Evolutionary conservation across 2,888 invertebrate genomes (phyloP), one percentile per base, ranked within the genome.

Genomic region (Deilephila elpenor): DNA sequence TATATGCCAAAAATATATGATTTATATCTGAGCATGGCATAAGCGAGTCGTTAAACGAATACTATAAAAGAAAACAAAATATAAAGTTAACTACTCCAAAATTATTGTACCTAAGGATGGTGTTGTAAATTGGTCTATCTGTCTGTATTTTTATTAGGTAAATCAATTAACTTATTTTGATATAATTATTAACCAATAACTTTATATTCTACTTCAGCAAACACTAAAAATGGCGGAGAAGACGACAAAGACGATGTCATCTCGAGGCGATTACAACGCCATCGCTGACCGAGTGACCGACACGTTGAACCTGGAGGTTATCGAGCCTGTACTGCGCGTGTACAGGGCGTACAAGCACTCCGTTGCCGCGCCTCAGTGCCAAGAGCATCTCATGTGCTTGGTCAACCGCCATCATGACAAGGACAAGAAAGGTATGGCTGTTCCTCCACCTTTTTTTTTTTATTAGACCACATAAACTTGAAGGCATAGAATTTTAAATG

Each of bases 321-420:
- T 98, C 72, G 97, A 97, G 85, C 98, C 98, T 0, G 95, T 98
- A 37, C 95, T 97, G n/a, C 95, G 97, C 87, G 97, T 97, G 19
- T 97, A 97, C 93, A 93, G 98, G 71, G 98, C 97, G 0, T 98
- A 97, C 91, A 96, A 96, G 83, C 98, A 97, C 91, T 96, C 96
- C 0, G 91, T 95, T 1, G 95, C 95, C 81, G 95, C 96, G 44
- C 97, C 97, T 0, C 95, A 96, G 72, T 98, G 98, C 86, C 97
- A 97, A 82, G 96, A 96, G 82, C 97, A 97, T 82, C 96, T 98
- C 59, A 95, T 98, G 88, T 98, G 98, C 84, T 91, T 97, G 59
- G 96, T 98, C 7, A 98, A 98, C 85, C 95, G 96, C 80, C 96
- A 96, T 67, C 95, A 95, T 64, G 94, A 95, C 32, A 92, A 95